Percentiles rank a stretch among this genome's conserved stretches.
Evolutionary conservation across 2,888 invertebrate species (phyloP).

Genomic region (Ormyrus thymus): DNA sequence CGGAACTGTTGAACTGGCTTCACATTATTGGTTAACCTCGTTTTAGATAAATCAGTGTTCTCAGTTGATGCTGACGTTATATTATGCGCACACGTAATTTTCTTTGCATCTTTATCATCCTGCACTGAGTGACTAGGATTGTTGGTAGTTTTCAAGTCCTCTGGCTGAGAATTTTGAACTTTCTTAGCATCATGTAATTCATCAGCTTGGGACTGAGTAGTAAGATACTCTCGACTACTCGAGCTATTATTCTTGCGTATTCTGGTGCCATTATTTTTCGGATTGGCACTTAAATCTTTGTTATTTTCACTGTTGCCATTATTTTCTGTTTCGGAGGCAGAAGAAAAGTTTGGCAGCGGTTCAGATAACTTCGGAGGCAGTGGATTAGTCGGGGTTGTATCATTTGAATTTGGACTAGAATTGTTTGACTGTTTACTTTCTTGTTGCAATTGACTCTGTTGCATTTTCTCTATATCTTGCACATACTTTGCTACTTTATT

Average conservation of each 20-base stretch:
- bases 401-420: constrained; percentile 62
- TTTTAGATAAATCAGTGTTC: constrained; percentile 57
- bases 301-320: constrained; percentile 59
- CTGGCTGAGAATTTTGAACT: constrained; percentile 30
- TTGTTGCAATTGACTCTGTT: constrained; percentile 71
- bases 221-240: constrained; percentile 38
- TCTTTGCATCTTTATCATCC: constrained; percentile 65
- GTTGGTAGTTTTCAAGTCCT: constrained; percentile 31
- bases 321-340: constrained; percentile 57
- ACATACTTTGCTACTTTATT: constrained; percentile 74
- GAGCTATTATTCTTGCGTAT: constrained; percentile 60
- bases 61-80: constrained; percentile 52
- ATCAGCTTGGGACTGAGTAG: constrained; percentile 49
- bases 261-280: constrained; percentile 63
- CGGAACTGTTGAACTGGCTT: constrained; percentile 39
- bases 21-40: constrained; percentile 50
- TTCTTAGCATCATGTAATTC: constrained; percentile 47
- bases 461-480: constrained; percentile 76
- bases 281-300: constrained; percentile 62
- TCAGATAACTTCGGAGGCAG: constrained; percentile 61
- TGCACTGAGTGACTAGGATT: constrained; percentile 41
- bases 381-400: constrained; percentile 58
- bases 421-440: constrained; percentile 68
- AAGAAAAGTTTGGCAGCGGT: constrained; percentile 53
- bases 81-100: constrained; percentile 58